Evolutionary conservation across 2,888 invertebrate species (phyloP), one percentile per base, ranked within the genome.

Genomic region (Epinotia nisella): DNA sequence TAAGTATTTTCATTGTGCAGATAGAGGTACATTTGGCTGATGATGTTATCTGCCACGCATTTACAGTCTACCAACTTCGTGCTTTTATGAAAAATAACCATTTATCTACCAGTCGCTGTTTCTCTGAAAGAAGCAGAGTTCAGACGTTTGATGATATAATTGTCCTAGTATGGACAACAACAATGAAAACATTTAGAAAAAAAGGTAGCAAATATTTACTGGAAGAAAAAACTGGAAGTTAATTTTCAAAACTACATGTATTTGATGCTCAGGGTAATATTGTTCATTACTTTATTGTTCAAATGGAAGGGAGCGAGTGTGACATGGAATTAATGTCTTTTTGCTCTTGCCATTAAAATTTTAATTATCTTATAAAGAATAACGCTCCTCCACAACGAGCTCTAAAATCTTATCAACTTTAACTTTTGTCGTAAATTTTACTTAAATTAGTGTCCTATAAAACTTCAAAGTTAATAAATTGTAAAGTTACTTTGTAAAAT

Each of bases 401-500:
- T 69, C 58, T 73, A 73, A 73, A 73, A 51, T 58, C 69, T 73
- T 73, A 73, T 73, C 73, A 69, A 59, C 58, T 41, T 64, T 69
- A 73, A 73, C 69, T 69, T 73, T 64, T 45, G 68, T 59, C 73
- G 58, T 73, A 73, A 73, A 73, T 51, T 64, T 69, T 41, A 41
- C 66, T 56, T 56, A 68, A 68, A 73, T 73, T 62, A 69, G 24
- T 41, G 39, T 51, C 17, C 15, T 56, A 61, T 64, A 64, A 66
- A 68, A 59, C 13, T 19, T 45, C 21, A 60, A 56, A 62, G 41
- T 39, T 21, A 55, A 74, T 75, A 74, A 74, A 77, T 73, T 77
- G 5, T 55, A 19, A 65, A 65, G 15, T 65, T 3, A 15, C 55
- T 66, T 41, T 21, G 66, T 41, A 3, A 29, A 39, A 41, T 39